Percentiles rank a stretch among this genome's conserved stretches.
Evolutionary conservation across 2,113 vertebrate genomes (phyloP).

Genomic region (Elachura formosa): DNA sequence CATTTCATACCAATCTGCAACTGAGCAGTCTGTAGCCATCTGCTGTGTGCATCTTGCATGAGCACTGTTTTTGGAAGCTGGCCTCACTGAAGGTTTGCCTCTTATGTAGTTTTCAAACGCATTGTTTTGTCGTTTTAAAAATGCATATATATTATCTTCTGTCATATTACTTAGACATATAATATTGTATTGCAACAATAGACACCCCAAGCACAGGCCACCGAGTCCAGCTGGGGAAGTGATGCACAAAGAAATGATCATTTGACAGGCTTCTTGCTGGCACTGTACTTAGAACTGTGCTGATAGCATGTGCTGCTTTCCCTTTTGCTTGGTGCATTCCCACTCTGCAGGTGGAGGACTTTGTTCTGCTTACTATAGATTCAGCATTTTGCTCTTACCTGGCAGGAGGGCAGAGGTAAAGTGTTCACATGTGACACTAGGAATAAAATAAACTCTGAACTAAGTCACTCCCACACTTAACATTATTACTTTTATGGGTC

Average conservation of each 20-base stretch:
- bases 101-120: background rate
- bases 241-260: background rate
- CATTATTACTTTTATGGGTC: background rate
- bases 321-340: background rate
- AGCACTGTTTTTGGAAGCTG: background rate
- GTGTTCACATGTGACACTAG: background rate
- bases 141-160: background rate
- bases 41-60: background rate
- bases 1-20: background rate
- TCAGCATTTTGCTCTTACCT: background rate
- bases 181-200: background rate
- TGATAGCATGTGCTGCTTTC: background rate
- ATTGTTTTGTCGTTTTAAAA: background rate
- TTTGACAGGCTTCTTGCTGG: background rate
- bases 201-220: background rate
- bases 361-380: background rate
- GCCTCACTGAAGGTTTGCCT: background rate
- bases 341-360: background rate
- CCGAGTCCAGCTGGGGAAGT: background rate
- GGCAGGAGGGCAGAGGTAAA: background rate
- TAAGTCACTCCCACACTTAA: background rate
- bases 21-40: background rate
- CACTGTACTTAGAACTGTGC: background rate
- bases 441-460: background rate
- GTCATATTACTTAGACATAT: background rate